phyloP scores from a whole-genome alignment of 1,140 invertebrate genomes.

The Leptopilina boulardi region DNA sequence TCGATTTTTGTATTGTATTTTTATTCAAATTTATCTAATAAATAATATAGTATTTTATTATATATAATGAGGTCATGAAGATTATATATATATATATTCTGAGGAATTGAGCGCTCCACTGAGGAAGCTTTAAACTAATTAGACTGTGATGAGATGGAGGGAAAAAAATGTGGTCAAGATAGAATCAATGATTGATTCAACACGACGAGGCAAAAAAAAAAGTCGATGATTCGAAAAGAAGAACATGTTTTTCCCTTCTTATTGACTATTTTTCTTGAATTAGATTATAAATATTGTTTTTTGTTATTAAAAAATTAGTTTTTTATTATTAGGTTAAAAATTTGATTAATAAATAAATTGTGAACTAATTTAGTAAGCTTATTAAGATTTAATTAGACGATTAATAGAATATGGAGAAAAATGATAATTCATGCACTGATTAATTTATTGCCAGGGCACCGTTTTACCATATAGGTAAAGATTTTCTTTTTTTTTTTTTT shows the following conservation, averaged over 20 bases:
- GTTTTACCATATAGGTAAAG: not conserved
- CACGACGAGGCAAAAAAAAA: not conserved
- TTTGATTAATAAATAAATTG: no score
- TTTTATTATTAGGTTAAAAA: no score
- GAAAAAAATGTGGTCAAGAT: not conserved
- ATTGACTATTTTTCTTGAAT: no score
- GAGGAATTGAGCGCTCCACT: not conserved
- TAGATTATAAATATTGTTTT: no score
- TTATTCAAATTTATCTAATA: no score
- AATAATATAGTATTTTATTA: no score
- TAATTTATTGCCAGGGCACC: not conserved
- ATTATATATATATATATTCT: not conserved
- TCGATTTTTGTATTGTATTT: not conserved
- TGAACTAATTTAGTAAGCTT: no score
- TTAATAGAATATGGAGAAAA: no score
- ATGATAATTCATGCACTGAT: slow-evolving; percentile 5
- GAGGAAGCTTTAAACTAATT: slow-evolving; percentile 9
- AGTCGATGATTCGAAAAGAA: no score
- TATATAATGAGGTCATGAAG: slow-evolving; percentile 4
- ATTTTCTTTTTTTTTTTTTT: not conserved
- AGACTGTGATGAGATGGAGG: slow-evolving; percentile 11
- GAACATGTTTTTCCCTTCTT: not conserved
- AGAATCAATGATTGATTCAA: slow-evolving; percentile 1
- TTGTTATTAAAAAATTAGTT: no score
- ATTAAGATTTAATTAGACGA: no score